Base-by-base conservation (phyloP, 1,140 invertebrate genomes). In the Hesperophylax magnus region DNA sequence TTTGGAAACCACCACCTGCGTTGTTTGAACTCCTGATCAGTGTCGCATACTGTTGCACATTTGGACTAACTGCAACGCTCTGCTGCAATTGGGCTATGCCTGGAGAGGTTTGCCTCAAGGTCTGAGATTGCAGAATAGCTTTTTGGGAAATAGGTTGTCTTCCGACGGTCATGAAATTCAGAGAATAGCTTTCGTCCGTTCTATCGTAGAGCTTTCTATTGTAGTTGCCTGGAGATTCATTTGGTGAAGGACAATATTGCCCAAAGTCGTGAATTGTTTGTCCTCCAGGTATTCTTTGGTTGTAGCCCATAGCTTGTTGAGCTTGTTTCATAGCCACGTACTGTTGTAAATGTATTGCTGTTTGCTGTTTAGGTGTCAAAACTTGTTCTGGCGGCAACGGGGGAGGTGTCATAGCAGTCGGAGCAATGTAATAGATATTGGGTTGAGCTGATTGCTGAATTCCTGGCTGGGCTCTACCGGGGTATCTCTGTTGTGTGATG, bases 291-390 rank as follows among this genome's bases (percentile, higher is more conserved):
- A 86, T 87, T 83, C 88, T 85, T 81, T 89, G 88, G 18, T 88
- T 84, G 2, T 87, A 86, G 71, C 87, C 89, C 88, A 90, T 89
- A 39, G 89, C 88, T 78, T 90, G 89, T 74, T 90, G 89, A 0
- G 89, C 89, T 86, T 90, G 89, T 78, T 90, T 90, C 89, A 90
- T 90, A 1, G 89, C 89, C 0, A 90, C 89, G 77, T 90, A 90
- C 79, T 90, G 89, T 77, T 90, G 89, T 34, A 90, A 84, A 71
- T 90, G 88, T 47, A 90, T 85, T 0, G 88, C 88, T 0, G 89
- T 90, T 82, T 90, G 89, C 67, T 90, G 89, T 67, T 89, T 86
- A 69, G 89, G 89, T 65, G 81, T 82, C 54, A 89, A 87, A 0
- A 84, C 87, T 58, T 89, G 78, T 56, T 90, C 88, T 39, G 78